Evolutionary conservation across 2,888 invertebrate species (phyloP).

Genomic region (Tetragonula carbonaria): DNA sequence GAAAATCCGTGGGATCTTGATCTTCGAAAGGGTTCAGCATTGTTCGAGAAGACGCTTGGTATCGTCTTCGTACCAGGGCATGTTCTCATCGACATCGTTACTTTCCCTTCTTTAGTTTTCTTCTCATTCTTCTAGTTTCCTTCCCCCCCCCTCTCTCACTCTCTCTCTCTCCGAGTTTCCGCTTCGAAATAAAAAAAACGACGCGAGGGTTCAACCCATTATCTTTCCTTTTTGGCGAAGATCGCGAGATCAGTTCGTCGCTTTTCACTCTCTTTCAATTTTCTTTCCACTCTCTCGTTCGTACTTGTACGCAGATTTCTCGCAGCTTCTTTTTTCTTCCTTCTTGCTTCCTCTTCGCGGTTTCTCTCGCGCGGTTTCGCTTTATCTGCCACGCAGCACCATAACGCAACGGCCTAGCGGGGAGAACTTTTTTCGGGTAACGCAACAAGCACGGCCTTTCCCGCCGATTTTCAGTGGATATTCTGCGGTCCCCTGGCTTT

Average conservation of each 20-base stretch:
- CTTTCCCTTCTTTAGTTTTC: slow-evolving; percentile 19
- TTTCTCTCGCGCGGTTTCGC: neutral
- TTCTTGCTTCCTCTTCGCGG: neutral
- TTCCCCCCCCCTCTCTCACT: neutral
- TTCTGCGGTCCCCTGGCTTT: slow-evolving; percentile 65
- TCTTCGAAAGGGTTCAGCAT: slow-evolving; percentile 44
- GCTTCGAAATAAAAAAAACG: slow-evolving; percentile 31
- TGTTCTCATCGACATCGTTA: slow-evolving; percentile 56
- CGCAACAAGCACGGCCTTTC: slow-evolving; percentile 63
- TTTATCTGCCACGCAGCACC: slow-evolving; percentile 13
- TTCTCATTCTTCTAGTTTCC: neutral
- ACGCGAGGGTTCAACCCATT: slow-evolving; percentile 74
- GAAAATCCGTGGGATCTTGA: slow-evolving; percentile 50
- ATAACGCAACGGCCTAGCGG: slow-evolving; percentile 32
- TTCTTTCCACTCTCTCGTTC: neutral
- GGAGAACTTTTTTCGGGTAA: slow-evolving; percentile 70
- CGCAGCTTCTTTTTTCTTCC: neutral
- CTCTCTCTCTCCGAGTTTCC: slow-evolving; percentile 24
- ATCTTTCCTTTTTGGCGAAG: slow-evolving; percentile 57
- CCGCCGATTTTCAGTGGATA: slow-evolving; percentile 67
- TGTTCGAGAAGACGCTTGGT: slow-evolving; percentile 34
- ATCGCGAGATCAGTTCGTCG: slow-evolving; percentile 49
- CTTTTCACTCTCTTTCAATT: neutral
- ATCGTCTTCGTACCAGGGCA: slow-evolving; percentile 43
- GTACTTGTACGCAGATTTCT: neutral